A percentile compares a stretch with the other conserved stretches of the same genome.
These are phyloP conservation scores for Limnephilus lunatus DNA, from an alignment of 2,888 invertebrate genomes.

Conservation along the genomic window DNA sequence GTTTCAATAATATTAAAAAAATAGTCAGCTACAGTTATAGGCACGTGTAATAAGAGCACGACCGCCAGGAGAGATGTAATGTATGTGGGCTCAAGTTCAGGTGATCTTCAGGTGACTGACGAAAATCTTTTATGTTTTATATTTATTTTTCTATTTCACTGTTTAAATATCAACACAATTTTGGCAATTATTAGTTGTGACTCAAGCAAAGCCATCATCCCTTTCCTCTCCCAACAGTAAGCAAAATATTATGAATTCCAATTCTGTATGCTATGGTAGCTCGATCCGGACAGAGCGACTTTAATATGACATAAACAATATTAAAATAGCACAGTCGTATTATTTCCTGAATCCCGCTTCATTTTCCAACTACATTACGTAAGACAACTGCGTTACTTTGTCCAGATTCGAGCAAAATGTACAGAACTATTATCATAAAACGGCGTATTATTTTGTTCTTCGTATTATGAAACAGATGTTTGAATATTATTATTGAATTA, in stretches of 20 bases:
- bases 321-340: background rate
- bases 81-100: too few species aligned
- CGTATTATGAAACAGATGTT: conserved; percentile 18
- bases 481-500: conserved; percentile 26
- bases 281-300: background rate
- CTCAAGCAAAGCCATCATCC: background rate
- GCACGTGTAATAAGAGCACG: too few species aligned
- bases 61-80: too few species aligned
- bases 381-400: background rate
- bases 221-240: background rate
- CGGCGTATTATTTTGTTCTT: conserved; percentile 17
- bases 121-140: too few species aligned
- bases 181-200: too few species aligned
- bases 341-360: background rate
- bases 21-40: too few species aligned
- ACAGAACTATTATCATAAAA: background rate
- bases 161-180: too few species aligned
- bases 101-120: too few species aligned
- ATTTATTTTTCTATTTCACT: too few species aligned
- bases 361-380: background rate
- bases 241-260: background rate
- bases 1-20: too few species aligned
- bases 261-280: background rate
- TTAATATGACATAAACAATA: background rate
- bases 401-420: conserved; percentile 6